Conservation (phyloP, 1,140 invertebrate genomes). For the Centruroides vittatus region DNA sequence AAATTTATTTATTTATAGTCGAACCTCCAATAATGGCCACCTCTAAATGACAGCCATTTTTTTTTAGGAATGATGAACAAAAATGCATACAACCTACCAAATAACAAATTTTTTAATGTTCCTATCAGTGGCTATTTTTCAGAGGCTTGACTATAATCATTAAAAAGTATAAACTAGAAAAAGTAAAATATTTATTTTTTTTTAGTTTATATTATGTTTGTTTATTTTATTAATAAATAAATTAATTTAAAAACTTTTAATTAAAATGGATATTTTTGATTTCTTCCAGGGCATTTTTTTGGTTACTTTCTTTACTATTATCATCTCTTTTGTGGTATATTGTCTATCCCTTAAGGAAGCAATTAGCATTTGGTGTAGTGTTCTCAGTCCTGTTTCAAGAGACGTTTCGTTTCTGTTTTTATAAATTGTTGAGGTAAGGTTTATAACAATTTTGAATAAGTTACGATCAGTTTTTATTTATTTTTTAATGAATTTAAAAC, state of each 20-base stretch:
- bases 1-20: no score
- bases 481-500: no score
- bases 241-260: conserved; percentile 1
- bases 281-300: conserved; percentile 74
- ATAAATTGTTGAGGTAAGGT: conserved; percentile 30
- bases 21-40: no score
- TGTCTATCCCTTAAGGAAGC: conserved; percentile 54
- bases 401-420: conserved; percentile 41
- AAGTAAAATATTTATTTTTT: not conserved
- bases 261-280: not conserved
- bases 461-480: no score
- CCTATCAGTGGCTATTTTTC: no score
- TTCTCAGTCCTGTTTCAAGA: conserved; percentile 70
- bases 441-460: not conserved
- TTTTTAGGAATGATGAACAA: no score
- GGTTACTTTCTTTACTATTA: conserved; percentile 74
- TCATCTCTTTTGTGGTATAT: conserved; percentile 82
- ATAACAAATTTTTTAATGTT: no score
- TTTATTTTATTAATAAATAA: not conserved
- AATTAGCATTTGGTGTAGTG: conserved; percentile 67
- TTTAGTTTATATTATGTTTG: not conserved
- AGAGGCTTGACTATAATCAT: no score
- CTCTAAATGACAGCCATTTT: no score
- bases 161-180: no score
- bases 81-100: no score